Evolutionary conservation across 2,113 vertebrate species (phyloP), one percentile per base, ranked within the genome.

Genomic region (Seriola dumerili): DNA sequence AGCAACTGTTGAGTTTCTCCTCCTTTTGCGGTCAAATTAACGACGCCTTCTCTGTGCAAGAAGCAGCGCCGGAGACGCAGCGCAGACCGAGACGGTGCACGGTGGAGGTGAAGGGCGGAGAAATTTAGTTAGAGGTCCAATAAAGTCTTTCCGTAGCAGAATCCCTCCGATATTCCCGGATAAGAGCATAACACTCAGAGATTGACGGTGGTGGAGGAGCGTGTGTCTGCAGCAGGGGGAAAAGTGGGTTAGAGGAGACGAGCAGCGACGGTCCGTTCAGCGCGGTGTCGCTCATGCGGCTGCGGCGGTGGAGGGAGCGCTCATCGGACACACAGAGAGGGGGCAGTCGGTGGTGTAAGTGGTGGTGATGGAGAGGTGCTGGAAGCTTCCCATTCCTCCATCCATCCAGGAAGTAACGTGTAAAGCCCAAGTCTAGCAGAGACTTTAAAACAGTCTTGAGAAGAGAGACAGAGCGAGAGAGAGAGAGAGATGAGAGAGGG

Each of bases 321-420:
- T 91, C 90, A 80, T 89, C 84, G 93, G 81, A 85, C 88, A 85
- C 92, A 85, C 91, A 81, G 84, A 92, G 90, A 87, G 85, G 86
- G 88, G 80, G 88, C 83, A 88, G 91, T 91, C 77, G 73, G 71
- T 70, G 72, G 16, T 16, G 63, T 50, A 48, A 52, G n/a, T 72
- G 62, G 58, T 38, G 78, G 23, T 14, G 70, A 4, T 91, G 93
- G 90, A 93, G 94, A 89, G 79, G 90, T 79, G 89, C 95, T 94
- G 95, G 93, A 94, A 88, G 93, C 95, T 95, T 94, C 95, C 96
- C 95, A 96, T 96, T 95, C 96, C 95, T 95, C 95, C 95, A 94
- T 95, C 95, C 96, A 96, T 95, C 94, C 96, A 97, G 96, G 96
- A 97, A 97, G 96, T 96, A 96, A 91, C 96, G 95, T 94, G 95